These are phyloP conservation scores for Sorex maritimensis DNA, from an alignment of 2,797 vertebrate species.

Conservation along the genomic window DNA sequence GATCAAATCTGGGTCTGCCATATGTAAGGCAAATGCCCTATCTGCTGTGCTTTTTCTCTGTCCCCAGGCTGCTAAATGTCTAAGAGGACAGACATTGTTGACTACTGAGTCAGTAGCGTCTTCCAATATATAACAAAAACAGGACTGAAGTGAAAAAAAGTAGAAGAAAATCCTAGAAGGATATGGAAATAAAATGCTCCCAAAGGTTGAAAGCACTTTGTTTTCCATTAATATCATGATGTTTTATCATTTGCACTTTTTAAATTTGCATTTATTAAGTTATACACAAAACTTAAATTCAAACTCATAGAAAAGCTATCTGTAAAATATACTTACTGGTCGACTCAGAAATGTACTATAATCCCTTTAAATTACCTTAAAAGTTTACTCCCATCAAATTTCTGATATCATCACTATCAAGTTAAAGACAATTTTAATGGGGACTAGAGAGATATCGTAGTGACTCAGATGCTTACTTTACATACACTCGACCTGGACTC, in stretches of 20 bases:
- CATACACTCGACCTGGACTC: too few species aligned
- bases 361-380: background rate
- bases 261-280: background rate
- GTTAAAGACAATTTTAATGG: background rate
- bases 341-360: background rate
- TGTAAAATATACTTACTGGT: background rate
- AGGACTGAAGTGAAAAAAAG: background rate
- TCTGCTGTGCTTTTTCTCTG: too few species aligned
- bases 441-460: too few species aligned
- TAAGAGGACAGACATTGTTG: rapidly evolving
- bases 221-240: background rate
- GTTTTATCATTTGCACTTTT: background rate
- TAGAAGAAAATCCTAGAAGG: background rate
- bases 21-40: too few species aligned
- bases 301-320: background rate
- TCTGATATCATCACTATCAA: background rate
- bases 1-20: too few species aligned
- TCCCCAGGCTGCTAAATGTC: background rate
- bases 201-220: background rate
- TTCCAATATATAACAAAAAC: background rate
- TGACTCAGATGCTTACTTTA: too few species aligned
- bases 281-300: background rate
- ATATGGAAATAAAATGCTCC: background rate
- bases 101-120: rapidly evolving
- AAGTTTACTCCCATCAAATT: background rate